Evolutionary conservation across 2,113 vertebrate genomes (phyloP).

Genomic region (Neolamprologus longior): DNA sequence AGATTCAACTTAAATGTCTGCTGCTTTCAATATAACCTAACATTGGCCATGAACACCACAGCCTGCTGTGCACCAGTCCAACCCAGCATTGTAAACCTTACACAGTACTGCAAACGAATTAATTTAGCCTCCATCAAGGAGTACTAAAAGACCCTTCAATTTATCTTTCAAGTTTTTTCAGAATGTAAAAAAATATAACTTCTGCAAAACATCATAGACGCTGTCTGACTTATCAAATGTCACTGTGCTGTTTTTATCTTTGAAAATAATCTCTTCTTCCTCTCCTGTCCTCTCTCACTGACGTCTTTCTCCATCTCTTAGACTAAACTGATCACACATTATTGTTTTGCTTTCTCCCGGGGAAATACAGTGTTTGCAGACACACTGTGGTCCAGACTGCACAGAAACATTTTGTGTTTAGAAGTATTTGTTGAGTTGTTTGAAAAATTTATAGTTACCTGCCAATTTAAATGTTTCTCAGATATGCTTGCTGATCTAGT

Average conservation of each 20-base stretch:
- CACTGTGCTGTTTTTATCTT: not conserved
- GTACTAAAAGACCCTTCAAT: not conserved
- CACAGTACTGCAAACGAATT: not conserved
- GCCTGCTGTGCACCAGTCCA: not conserved
- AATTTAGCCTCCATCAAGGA: not conserved
- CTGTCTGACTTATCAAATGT: not conserved
- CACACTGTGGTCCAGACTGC: not conserved
- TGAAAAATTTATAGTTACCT: not conserved
- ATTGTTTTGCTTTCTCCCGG: not conserved
- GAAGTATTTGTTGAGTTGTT: not conserved
- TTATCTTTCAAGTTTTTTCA: not conserved
- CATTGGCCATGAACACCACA: not conserved
- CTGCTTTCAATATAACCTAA: not conserved
- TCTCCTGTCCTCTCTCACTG: fast-evolving
- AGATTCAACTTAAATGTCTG: not conserved
- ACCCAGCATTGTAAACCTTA: not conserved
- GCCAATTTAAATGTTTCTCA: not conserved
- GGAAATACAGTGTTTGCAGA: not conserved
- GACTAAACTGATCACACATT: not conserved
- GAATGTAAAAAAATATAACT: not conserved
- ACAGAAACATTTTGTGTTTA: not conserved
- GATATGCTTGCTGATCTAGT: not conserved
- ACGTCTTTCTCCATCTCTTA: not conserved
- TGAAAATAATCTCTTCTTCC: not conserved
- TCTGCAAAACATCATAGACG: not conserved